Evolutionary conservation across 2,888 invertebrate species (phyloP).

Genomic region (Marronus borbonicus): DNA sequence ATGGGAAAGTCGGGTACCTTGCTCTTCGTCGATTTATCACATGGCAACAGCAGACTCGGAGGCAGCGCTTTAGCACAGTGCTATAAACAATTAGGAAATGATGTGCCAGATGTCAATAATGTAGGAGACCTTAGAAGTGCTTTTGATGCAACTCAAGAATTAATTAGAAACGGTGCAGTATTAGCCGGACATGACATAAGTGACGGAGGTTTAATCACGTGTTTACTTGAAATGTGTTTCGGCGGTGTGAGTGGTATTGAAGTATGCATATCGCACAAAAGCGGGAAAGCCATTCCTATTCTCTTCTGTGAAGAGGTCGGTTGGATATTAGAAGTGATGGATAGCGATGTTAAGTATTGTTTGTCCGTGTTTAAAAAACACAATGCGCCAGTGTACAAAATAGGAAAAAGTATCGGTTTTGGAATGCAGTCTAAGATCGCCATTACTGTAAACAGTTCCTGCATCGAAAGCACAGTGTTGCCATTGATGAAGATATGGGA

Average conservation of each 20-base stretch:
- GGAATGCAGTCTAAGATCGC: slow-evolving; percentile 78
- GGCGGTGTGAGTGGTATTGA: slow-evolving; percentile 88
- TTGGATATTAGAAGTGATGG: slow-evolving; percentile 84
- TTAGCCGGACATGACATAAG: slow-evolving; percentile 95
- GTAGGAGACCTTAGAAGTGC: slow-evolving; percentile 79
- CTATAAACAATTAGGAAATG: slow-evolving; percentile 84
- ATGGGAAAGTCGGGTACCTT: slow-evolving; percentile 77
- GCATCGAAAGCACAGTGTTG: slow-evolving; percentile 78
- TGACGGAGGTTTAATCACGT: slow-evolving; percentile 94
- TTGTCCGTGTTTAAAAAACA: slow-evolving; percentile 73
- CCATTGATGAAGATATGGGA: slow-evolving; percentile 92
- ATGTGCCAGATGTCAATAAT: slow-evolving; percentile 85
- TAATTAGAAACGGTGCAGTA: slow-evolving; percentile 81
- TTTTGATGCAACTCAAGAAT: slow-evolving; percentile 87
- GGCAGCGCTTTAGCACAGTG: slow-evolving; percentile 96
- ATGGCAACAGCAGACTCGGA: slow-evolving; percentile 84
- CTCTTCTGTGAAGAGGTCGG: slow-evolving; percentile 91
- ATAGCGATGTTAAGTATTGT: slow-evolving; percentile 74
- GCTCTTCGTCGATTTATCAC: slow-evolving; percentile 85
- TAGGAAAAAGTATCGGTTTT: slow-evolving; percentile 79
- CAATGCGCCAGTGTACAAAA: slow-evolving; percentile 77
- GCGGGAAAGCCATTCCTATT: slow-evolving; percentile 76
- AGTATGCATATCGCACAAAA: slow-evolving; percentile 75
- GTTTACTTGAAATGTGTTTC: slow-evolving; percentile 96
- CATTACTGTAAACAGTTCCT: slow-evolving; percentile 76